Base-by-base conservation (phyloP, 2,888 invertebrate genomes). In the Nomada hirtipes region DNA sequence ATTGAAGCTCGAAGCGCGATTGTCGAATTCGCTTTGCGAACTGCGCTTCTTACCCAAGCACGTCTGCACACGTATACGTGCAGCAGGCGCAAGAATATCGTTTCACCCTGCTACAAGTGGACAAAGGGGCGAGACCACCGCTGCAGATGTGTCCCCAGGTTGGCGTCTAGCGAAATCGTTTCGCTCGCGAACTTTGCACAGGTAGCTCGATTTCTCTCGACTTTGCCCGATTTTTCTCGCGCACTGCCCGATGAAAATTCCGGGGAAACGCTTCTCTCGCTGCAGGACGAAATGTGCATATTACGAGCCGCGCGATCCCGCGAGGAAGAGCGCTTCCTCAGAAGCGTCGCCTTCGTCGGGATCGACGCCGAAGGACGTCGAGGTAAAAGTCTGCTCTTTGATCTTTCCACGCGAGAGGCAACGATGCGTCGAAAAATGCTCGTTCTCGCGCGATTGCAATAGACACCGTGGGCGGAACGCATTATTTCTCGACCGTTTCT, bases 401-500 rank as follows among this genome's bases (percentile, higher is more conserved):
- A 68, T 79, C 79, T 50, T 65, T 65, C 20, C 50, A 36, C 55
- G 53, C 47, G 53, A 65, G 44, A 15, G 29, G n/a, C 7, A 29
- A 52, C 72, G 55, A n/a, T 60, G 52, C 50, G 57, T 57, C 55
- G 67, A 71, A 76, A 78, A 68, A 80, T 57, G 59, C 47, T 20
- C 26, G 71, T 65, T 67, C 55, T 20, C 61, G 71, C 60, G 64
- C 61, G 68, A 75, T 64, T 71, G 81, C 81, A 68, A 68, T 76
- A 70, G 81, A 72, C 69, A 70, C 64, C 80, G 86, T 86, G 80
- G 84, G 86, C 78, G 87, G 63, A 60, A 79, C 69, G 76, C 67
- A 52, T 73, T 76, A 80, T 72, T 61, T 75, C 76, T 79, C 72
- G 29, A 53, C 23, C 53, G 79, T 74, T 81, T 87, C 87, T 79